Evolutionary conservation across 2,888 invertebrate species (phyloP), one percentile per base, ranked within the genome.

Genomic region (Stenodera caucasica): DNA sequence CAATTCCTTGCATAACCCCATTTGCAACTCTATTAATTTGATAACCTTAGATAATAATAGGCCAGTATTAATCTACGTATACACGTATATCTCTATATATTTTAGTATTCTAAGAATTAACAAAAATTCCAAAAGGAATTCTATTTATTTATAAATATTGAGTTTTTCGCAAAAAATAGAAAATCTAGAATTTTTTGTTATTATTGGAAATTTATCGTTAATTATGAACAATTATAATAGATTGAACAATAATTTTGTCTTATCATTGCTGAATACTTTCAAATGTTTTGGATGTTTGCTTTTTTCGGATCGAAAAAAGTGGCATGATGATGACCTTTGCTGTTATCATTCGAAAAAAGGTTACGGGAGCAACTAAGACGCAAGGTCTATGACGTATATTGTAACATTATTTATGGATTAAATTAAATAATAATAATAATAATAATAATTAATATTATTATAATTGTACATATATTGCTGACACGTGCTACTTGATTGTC

Each of bases 301-400:
- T 21, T 18, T 40, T 40, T n/a, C 8, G 8, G 37, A 37, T 37
- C 2, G 18, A 40, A 18, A 15, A 40, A 40, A 40, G 40, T 40
- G 18, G 18, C 21, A 9, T 40, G 40, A 40, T 40, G 18, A 18
- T 40, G 56, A 58, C 58, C 62, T 58, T 32, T 58, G 23, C 49
- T 52, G 53, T 52, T 58, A 55, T 62, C 58, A 55, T 61, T 58
- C 26, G 32, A 12, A 30, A 52, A 57, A 23, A 62, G 70, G 68
- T 69, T 71, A 72, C 70, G 70, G 65, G 72, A 71, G 72, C 72
- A 72, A 72, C 72, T 67, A 70, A 67, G 63, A 60, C 57, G 60
- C 63, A 60, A 65, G 63, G 63, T 55, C 58, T 58, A 57, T 69
- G 70, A 71, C 70, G 71, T 69, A 52, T n/a, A 29, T 37, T 37